Base-by-base conservation (phyloP, 2,113 vertebrate species). In the Paramisgurnus dabryanus region DNA sequence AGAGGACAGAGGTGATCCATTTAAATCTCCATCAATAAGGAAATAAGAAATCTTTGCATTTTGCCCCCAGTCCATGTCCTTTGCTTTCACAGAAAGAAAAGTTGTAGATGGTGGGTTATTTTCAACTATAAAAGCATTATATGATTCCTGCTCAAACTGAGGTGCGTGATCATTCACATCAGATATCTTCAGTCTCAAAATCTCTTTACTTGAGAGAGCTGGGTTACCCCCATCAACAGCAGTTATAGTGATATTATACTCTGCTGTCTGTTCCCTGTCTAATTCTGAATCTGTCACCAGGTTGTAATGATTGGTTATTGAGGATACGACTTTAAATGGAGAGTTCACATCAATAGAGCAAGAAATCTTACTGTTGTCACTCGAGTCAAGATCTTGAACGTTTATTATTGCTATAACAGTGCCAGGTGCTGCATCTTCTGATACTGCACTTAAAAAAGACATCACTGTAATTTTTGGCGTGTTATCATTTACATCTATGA, bases 181-280 rank as follows among this genome's bases (percentile, higher is more conserved):
- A 0, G 92, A 92, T 74, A 93, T 82, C 84, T 72, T 89, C 43
- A 93, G 76, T 77, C 83, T 1, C 43, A 93, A 86, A 0, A 81
- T 89, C 39, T 90, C 90, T 17, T 84, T 91, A 15, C 86, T 86
- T 2, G 87, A 91, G 45, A 80, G 86, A 41, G 88, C 57, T 0
- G 92, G 91, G 0, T 60, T 90, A 1, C 92, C 93, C 17, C 86
- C 85, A 22, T 94, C 93, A 4, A 76, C 81, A 43, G 91, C 90
- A 27, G 84, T 93, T 67, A 94, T 89, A 4, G 92, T 93, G 66
- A 94, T 90, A 15, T 95, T 96, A 83, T 96, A 97, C 9, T 92
- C 94, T 0, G 91, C 85, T 1, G 85, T 86, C 3, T 91, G 88
- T 86, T 98, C 96, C 4, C 95, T 90, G 65, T 98, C 95, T 8